Evolutionary conservation across 2,888 invertebrate genomes (phyloP).

Genomic region (Drosophila meridionalis): DNA sequence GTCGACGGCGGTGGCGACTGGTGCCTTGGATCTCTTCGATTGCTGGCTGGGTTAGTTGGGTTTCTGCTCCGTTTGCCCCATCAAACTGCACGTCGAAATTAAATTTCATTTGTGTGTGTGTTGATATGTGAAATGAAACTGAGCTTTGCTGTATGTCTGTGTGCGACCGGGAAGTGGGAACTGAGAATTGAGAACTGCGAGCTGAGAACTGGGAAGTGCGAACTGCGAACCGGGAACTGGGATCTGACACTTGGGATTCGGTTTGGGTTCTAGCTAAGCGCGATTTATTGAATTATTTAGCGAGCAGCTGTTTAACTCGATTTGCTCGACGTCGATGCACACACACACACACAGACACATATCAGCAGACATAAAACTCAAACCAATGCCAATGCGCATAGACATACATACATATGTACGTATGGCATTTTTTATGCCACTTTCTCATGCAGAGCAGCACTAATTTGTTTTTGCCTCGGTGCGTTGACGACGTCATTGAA

Average conservation of each 20-base stretch:
- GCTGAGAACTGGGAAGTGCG: slow-evolving; percentile 1
- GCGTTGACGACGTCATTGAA: slow-evolving; percentile 71
- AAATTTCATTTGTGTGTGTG: slow-evolving; percentile 64
- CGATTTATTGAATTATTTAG: slow-evolving; percentile 79
- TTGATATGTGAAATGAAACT: slow-evolving; percentile 53
- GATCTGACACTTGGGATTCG: slow-evolving; percentile 40
- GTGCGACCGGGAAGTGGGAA: slow-evolving; percentile 7
- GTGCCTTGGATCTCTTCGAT: slow-evolving; percentile 50
- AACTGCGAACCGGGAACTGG: slow-evolving; percentile 17
- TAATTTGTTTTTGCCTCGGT: slow-evolving; percentile 72
- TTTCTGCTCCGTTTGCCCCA: slow-evolving; percentile 75
- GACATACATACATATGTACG: neutral
- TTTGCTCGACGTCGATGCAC: slow-evolving; percentile 58
- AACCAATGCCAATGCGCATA: slow-evolving; percentile 17
- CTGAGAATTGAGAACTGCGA: slow-evolving; percentile 13
- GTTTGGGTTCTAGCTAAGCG: slow-evolving; percentile 50
- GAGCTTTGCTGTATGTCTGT: slow-evolving; percentile 41
- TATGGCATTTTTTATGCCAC: slow-evolving; percentile 8
- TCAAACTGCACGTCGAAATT: slow-evolving; percentile 74
- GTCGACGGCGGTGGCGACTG: slow-evolving; percentile 23
- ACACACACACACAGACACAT: slow-evolving; percentile 32
- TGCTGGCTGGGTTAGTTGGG: slow-evolving; percentile 64
- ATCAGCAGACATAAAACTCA: slow-evolving; percentile 10
- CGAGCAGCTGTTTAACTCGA: slow-evolving; percentile 80
- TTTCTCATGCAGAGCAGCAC: slow-evolving; percentile 48